Conservation (phyloP, 2,888 invertebrate genomes). For the Odontocerum albicorne region DNA sequence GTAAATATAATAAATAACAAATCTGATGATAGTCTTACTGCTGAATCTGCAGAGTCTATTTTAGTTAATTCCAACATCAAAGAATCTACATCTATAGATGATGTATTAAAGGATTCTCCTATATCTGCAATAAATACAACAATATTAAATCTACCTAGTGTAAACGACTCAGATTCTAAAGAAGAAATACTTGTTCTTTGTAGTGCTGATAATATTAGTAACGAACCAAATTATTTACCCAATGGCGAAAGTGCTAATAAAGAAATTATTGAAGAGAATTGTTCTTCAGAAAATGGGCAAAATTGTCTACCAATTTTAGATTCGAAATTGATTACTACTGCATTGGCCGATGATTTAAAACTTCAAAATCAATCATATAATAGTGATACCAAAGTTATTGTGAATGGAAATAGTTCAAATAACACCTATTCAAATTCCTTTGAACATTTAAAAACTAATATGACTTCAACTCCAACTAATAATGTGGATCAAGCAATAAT, state of each 20-base stretch:
- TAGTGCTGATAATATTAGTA: not conserved
- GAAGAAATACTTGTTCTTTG: not conserved
- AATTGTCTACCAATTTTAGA: no score
- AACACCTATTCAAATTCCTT: slow-evolving; percentile 4
- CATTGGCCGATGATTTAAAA: no score
- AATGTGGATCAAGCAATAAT: not conserved
- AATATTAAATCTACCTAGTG: slow-evolving; percentile 1
- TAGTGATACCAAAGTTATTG: no score
- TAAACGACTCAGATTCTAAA: not conserved
- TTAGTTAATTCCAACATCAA: slow-evolving; percentile 5
- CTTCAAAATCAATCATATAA: no score
- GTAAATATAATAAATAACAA: slow-evolving; percentile 8
- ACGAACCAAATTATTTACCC: not conserved
- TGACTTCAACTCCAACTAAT: slow-evolving; percentile 23
- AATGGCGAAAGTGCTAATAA: not conserved
- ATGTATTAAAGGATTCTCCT: slow-evolving; percentile 15
- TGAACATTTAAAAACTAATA: slow-evolving; percentile 3
- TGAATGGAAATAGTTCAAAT: not conserved
- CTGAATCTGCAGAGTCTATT: slow-evolving; percentile 17
- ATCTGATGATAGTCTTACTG: slow-evolving; percentile 19
- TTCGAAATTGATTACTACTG: no score
- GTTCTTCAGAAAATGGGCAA: not conserved
- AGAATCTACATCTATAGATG: slow-evolving; percentile 4
- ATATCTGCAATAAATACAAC: slow-evolving; percentile 7
- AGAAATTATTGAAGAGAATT: not conserved